These are phyloP conservation scores for Latrodectus geometricus DNA, from an alignment of 1,140 invertebrate genomes.

Conservation along the genomic window DNA sequence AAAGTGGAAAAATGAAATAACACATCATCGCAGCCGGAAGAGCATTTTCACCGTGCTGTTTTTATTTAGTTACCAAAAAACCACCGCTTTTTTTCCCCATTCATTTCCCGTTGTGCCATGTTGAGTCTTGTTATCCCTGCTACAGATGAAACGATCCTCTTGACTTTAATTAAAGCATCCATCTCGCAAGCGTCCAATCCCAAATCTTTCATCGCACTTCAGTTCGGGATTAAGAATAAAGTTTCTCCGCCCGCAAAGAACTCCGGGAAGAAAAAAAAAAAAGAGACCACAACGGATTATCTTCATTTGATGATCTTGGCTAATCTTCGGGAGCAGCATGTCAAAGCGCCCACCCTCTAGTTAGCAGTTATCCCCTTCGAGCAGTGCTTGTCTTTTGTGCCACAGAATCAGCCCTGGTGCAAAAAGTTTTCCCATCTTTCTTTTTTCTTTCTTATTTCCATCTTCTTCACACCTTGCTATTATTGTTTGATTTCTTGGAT, in stretches of 20 bases:
- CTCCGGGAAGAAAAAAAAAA: slow-evolving; percentile 24
- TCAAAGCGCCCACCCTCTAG: slow-evolving; percentile 39
- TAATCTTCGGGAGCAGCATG: slow-evolving; percentile 47
- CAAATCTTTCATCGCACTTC: slow-evolving; percentile 56
- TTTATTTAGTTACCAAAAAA: too few species aligned
- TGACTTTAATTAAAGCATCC: slow-evolving; percentile 60
- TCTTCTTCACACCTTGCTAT: not conserved
- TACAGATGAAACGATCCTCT: not conserved
- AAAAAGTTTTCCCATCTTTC: not conserved
- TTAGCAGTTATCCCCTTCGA: slow-evolving; percentile 47
- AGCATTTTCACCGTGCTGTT: too few species aligned
- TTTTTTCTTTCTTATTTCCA: not conserved
- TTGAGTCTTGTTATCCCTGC: slow-evolving; percentile 28
- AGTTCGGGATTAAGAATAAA: slow-evolving; percentile 50
- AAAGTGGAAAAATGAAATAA: too few species aligned
- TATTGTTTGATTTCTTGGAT: not conserved
- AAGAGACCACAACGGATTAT: slow-evolving; percentile 50
- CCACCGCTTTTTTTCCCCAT: not conserved
- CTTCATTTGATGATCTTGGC: slow-evolving; percentile 58
- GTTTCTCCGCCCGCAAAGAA: slow-evolving; percentile 35
- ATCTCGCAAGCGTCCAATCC: slow-evolving; percentile 34
- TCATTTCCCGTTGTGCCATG: not conserved
- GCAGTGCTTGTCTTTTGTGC: slow-evolving; percentile 35
- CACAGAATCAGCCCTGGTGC: not conserved
- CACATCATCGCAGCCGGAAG: too few species aligned